Conservation (phyloP, 2,113 vertebrate genomes). For the Stigmatopora nigra region DNA sequence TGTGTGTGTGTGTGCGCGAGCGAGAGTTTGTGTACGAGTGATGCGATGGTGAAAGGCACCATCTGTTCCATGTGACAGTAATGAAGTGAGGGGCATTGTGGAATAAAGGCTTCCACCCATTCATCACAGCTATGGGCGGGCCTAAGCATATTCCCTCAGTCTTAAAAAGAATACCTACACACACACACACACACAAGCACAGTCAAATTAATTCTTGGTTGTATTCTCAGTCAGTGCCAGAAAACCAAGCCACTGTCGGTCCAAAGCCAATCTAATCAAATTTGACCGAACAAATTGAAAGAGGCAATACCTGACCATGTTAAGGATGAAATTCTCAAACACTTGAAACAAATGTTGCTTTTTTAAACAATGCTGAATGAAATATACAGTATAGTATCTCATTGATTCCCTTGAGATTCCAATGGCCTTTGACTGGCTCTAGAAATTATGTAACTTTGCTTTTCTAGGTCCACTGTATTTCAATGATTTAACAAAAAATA, state of each 20-base stretch:
- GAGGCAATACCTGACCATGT: not conserved
- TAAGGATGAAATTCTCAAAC: not conserved
- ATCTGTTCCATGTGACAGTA: constrained; percentile 78
- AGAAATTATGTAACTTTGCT: too few species aligned
- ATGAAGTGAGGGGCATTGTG: constrained; percentile 75
- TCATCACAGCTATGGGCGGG: constrained; percentile 71
- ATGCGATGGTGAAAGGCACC: constrained; percentile 71
- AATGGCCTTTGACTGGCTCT: too few species aligned
- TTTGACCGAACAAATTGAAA: not conserved
- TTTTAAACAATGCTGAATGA: not conserved
- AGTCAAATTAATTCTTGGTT: not conserved
- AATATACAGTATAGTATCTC: too few species aligned
- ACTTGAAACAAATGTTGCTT: not conserved
- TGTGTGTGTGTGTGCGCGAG: constrained; percentile 29
- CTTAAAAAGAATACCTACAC: constrained; percentile 65
- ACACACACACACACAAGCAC: constrained; percentile 20
- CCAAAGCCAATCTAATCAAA: not conserved
- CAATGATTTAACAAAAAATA: too few species aligned
- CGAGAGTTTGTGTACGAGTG: constrained; percentile 46
- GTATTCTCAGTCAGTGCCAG: not conserved
- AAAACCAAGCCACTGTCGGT: not conserved
- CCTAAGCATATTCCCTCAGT: constrained; percentile 64
- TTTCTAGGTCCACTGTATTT: too few species aligned
- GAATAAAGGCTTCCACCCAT: constrained; percentile 67
- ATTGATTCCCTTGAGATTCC: too few species aligned